Percentiles rank a stretch among this genome's conserved stretches.
phyloP scores from a whole-genome alignment of 2,888 invertebrate species.

The Caenorhabditis sp. region DNA sequence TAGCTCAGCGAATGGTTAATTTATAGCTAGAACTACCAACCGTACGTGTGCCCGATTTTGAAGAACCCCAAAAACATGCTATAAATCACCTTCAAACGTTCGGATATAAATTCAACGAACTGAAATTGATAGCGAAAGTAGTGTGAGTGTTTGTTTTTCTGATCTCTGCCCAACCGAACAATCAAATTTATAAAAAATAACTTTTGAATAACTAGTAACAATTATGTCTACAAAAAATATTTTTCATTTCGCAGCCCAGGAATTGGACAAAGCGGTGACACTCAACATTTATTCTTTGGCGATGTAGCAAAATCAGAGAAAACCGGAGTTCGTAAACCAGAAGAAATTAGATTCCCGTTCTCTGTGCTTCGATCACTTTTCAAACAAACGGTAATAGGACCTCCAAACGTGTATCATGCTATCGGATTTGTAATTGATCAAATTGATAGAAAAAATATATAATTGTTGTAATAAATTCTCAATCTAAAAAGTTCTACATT shows the following conservation, averaged over 20 bases:
- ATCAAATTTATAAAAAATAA: background rate
- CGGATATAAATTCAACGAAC: constrained; percentile 15
- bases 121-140: constrained; percentile 2
- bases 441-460: constrained; percentile 2
- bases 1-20: background rate
- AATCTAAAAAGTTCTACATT: background rate
- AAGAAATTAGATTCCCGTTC: constrained; percentile 18
- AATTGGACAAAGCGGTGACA: constrained; percentile 40
- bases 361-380: constrained; percentile 13
- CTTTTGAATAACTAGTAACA: background rate
- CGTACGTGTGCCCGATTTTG: constrained; percentile 11
- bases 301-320: constrained; percentile 14
- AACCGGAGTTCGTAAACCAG: constrained; percentile 19
- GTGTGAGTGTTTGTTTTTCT: constrained; percentile 6
- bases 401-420: constrained; percentile 36
- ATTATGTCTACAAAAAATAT: too few relatives aligned
- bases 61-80: constrained; percentile 15
- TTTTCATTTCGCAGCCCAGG: constrained; percentile 17
- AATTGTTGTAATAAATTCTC: background rate
- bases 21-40: constrained; percentile 27
- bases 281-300: constrained; percentile 14
- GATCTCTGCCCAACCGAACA: background rate
- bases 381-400: constrained; percentile 20
- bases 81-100: constrained; percentile 14
- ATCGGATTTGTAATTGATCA: constrained; percentile 28